Evolutionary conservation across 1,140 invertebrate genomes (phyloP).

Genomic region (Panonychus citri): DNA sequence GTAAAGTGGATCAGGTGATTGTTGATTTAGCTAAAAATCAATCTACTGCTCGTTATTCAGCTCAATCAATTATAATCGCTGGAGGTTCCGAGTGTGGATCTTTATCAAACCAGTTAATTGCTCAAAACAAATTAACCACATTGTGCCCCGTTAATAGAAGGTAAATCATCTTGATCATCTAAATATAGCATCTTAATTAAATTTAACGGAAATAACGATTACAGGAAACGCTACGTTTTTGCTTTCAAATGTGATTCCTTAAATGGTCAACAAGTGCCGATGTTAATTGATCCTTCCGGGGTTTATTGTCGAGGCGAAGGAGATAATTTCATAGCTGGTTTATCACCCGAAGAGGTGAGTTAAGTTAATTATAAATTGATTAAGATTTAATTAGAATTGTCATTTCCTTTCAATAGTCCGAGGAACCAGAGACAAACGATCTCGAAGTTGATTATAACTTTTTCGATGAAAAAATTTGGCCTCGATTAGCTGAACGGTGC

Average conservation of each 20-base stretch:
- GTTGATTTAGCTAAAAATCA: slow-evolving; percentile 21
- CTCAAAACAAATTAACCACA: neutral
- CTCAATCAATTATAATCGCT: slow-evolving; percentile 45
- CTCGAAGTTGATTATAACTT: slow-evolving; percentile 52
- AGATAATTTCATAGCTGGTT: slow-evolving; percentile 16
- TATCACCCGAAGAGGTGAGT: neutral
- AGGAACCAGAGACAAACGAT: slow-evolving; percentile 41
- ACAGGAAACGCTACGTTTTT: neutral
- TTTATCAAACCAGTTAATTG: slow-evolving; percentile 35
- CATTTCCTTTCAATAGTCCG: slow-evolving; percentile 17
- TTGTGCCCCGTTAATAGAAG: neutral
- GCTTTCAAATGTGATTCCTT: slow-evolving; percentile 28
- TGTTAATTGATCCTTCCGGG: slow-evolving; percentile 49
- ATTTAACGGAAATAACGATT: too few relatives aligned
- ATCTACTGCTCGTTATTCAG: slow-evolving; percentile 30
- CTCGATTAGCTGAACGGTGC: slow-evolving; percentile 46
- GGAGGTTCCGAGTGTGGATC: slow-evolving; percentile 53
- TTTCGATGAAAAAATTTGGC: slow-evolving; percentile 53
- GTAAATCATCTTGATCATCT: too few relatives aligned
- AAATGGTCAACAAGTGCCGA: slow-evolving; percentile 58
- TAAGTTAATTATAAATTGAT: slow-evolving; percentile 21
- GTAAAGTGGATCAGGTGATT: slow-evolving; percentile 2
- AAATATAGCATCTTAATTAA: too few relatives aligned
- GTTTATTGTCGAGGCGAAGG: slow-evolving; percentile 36
- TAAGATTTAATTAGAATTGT: slow-evolving; percentile 34